Percentiles rank a stretch among this genome's conserved stretches.
Evolutionary conservation across 2,888 invertebrate species (phyloP).

Genomic region (Monopis laevigella): DNA sequence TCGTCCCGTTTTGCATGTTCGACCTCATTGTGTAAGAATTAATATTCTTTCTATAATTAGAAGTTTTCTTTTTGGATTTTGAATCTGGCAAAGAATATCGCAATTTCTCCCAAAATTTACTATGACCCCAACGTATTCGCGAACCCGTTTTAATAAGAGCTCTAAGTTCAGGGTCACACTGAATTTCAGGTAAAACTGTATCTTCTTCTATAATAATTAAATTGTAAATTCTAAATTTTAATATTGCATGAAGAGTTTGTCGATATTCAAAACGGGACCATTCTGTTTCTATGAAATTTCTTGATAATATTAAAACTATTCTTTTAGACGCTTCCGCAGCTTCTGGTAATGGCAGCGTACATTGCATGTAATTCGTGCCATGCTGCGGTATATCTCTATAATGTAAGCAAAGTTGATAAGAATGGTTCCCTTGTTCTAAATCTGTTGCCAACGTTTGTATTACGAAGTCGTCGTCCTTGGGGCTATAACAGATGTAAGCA

Average conservation of each 20-base stretch:
- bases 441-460: slow-evolving; percentile 86
- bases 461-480: slow-evolving; percentile 92
- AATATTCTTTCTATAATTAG: slow-evolving; percentile 79
- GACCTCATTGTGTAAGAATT: slow-evolving; percentile 84
- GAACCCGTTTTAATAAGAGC: slow-evolving; percentile 89
- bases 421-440: slow-evolving; percentile 82
- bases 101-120: slow-evolving; percentile 93
- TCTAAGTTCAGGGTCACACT: slow-evolving; percentile 86
- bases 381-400: slow-evolving; percentile 84
- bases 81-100: slow-evolving; percentile 88
- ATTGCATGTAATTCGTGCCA: slow-evolving; percentile 73
- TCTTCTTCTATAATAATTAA: slow-evolving; percentile 89
- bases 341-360: slow-evolving; percentile 79
- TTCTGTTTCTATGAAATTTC: slow-evolving; percentile 90
- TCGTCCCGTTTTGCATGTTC: slow-evolving; percentile 66
- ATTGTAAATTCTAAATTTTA: slow-evolving; percentile 83
- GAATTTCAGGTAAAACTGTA: slow-evolving; percentile 80
- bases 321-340: slow-evolving; percentile 90
- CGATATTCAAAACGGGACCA: slow-evolving; percentile 93
- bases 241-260: slow-evolving; percentile 86
- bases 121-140: slow-evolving; percentile 87
- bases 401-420: slow-evolving; percentile 87
- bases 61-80: slow-evolving; percentile 49
- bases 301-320: slow-evolving; percentile 85
- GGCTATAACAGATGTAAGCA: slow-evolving; percentile 92